Evolutionary conservation across 1,140 invertebrate species (phyloP), one percentile per base, ranked within the genome.

Genomic region (Scaptomyza montana): DNA sequence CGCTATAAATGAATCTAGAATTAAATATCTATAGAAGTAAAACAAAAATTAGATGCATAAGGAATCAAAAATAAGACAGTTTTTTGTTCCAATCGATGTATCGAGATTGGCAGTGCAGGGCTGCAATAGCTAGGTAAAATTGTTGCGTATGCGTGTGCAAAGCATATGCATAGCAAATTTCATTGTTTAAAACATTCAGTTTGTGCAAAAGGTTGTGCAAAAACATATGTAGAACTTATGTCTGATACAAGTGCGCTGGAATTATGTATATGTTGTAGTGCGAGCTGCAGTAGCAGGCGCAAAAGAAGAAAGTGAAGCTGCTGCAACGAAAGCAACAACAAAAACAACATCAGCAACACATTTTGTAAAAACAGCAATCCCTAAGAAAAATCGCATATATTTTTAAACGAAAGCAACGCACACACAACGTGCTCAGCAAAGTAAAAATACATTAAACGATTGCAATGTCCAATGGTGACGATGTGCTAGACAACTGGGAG

Each of bases 401-500:
- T 56, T 71, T 46, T 69, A 51, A 57, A 59, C 60, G 69, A 28
- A 41, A 59, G 36, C 25, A 71, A 66, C 47, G 69, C 69, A 72
- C 66, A 65, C 65, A 67, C 81, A 86, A 75, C 78, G 82, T 86
- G 78, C 62, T 86, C 53, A n/a, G 45, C 67, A 53, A 16, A 50
- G 55, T 46, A 53, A 30, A 33, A 56, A 45, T 60, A 55, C 47
- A 57, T 67, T 67, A 55, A 63, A 16, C 69, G 46, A 60, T 81
- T 72, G 87, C 86, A 82, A 93, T 93, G 93, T 93, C 93, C 71
- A 89, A 92, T 68, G 92, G 93, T 78, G 93, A 94, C 76, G 94
- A 95, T 80, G 93, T 95, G 89, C 93, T 94, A 81, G 96, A 96
- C 92, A 96, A 94, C 93, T 97, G 96, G 96, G 96, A 97, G 93